Evolutionary conservation across 1,140 invertebrate genomes (phyloP).

Genomic region (Apis florea): DNA sequence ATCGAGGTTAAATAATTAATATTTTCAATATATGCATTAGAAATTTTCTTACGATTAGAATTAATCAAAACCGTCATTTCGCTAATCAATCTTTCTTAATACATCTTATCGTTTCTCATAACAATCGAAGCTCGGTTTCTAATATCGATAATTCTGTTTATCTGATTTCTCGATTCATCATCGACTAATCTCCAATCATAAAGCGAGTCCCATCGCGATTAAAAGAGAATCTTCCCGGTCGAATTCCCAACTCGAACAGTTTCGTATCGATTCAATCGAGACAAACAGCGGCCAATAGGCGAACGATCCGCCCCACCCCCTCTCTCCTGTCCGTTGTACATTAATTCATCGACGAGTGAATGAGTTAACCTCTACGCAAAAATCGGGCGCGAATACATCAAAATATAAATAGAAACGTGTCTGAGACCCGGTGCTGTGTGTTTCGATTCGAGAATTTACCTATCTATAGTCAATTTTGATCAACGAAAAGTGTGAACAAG

Average conservation of each 20-base stretch:
- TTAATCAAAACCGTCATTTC: background rate
- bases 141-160: background rate
- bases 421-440: background rate
- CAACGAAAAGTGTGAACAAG: no score
- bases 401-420: conserved; percentile 52
- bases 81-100: background rate
- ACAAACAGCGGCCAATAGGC: no score
- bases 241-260: background rate
- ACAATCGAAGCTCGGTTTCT: background rate
- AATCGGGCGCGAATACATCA: conserved; percentile 33
- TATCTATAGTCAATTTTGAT: background rate
- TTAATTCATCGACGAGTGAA: conserved; percentile 48
- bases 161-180: background rate
- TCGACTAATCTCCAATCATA: background rate
- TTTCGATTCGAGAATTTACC: conserved; percentile 29
- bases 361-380: conserved; percentile 43
- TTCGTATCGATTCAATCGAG: background rate
- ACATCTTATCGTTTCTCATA: background rate
- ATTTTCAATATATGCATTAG: background rate
- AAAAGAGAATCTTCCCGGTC: background rate
- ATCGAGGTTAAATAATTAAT: background rate
- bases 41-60: background rate
- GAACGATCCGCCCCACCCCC: no score
- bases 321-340: background rate
- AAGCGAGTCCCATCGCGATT: background rate